Base-by-base conservation (phyloP, 2,113 vertebrate genomes). In the Morone saxatilis region DNA sequence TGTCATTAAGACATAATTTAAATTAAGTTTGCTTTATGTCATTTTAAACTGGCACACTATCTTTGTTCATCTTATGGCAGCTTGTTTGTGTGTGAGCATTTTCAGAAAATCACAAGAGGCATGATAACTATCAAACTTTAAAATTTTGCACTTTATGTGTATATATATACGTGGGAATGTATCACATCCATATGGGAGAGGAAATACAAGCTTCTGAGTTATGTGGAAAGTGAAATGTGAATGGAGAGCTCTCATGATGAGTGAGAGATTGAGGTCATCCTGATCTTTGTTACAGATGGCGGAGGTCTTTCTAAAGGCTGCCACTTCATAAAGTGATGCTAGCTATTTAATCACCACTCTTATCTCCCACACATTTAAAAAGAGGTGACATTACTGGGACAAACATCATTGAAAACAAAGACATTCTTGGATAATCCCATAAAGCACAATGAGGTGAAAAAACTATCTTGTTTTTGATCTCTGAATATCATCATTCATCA, bases 241-340 rank as follows among this genome's bases (percentile, higher is more conserved):
- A 81, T 54, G 59, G 25, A 16, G 19, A 76, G 72, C 73, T 75
- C 48, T 84, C 57, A 53, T 66, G 68, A 75, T 79, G 91, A 93
- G 85, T 91, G 93, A 94, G 87, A 89, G 91, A 94, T 92, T 93
- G 88, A 90, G 94, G 91, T 93, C 88, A 89, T 87, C 85, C 80
- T 83, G 86, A 88, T 89, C 86, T 76, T 89, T 90, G 84, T 87
- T 83, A 19, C 67, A 80, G 78, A 85, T 85, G 81, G 82, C 89
- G 62, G 60, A 70, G 78, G 50, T 72, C 83, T 86, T 79, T 85
- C 40, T 50, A 83, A 84, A 63, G 53, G 76, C 70, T 83, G 77
- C 51, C 81, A 71, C 72, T 85, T 83, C 71, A 74, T 76, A 53
- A 80, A 61, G 71, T 63, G 47, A 84, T 80, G 76, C 61, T 63